Evolutionary conservation across 2,797 vertebrate genomes (phyloP).

Genomic region (Philypnodon macrostomus): DNA sequence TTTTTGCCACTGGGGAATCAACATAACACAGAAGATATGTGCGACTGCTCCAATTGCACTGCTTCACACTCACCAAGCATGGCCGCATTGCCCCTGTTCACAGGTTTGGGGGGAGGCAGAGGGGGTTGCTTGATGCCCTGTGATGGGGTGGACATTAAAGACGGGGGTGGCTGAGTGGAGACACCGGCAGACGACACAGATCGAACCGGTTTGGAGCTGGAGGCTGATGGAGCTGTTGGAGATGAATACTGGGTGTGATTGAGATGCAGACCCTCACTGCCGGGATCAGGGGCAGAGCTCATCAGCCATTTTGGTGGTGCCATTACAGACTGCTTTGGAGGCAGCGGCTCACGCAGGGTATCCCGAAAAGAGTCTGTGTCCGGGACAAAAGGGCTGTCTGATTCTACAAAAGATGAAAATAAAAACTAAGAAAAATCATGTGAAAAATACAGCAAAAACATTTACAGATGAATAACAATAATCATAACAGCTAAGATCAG

Average conservation of each 20-base stretch:
- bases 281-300: constrained; percentile 78
- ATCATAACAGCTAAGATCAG: constrained; percentile 12
- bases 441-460: neutral
- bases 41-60: neutral
- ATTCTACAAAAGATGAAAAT: constrained; percentile 81
- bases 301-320: constrained; percentile 86
- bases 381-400: constrained; percentile 76
- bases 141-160: constrained; percentile 53
- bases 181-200: constrained; percentile 71
- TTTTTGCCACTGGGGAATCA: constrained; percentile 25
- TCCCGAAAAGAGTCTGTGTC: constrained; percentile 80
- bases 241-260: constrained; percentile 71
- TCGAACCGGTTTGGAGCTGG: constrained; percentile 73
- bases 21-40: constrained; percentile 16
- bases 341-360: constrained; percentile 72
- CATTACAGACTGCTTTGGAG: constrained; percentile 83
- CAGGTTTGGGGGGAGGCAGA: constrained; percentile 90
- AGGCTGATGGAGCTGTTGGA: constrained; percentile 44
- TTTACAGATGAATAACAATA: no score
- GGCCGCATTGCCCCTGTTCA: constrained; percentile 85
- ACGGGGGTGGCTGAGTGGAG: constrained; percentile 66
- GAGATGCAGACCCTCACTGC: constrained; percentile 66
- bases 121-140: constrained; percentile 88
- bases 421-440: no score
- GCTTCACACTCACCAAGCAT: constrained; percentile 84